These are phyloP conservation scores for Cyclopterus lumpus DNA, from an alignment of 2,797 vertebrate genomes.

Conservation along the genomic window DNA sequence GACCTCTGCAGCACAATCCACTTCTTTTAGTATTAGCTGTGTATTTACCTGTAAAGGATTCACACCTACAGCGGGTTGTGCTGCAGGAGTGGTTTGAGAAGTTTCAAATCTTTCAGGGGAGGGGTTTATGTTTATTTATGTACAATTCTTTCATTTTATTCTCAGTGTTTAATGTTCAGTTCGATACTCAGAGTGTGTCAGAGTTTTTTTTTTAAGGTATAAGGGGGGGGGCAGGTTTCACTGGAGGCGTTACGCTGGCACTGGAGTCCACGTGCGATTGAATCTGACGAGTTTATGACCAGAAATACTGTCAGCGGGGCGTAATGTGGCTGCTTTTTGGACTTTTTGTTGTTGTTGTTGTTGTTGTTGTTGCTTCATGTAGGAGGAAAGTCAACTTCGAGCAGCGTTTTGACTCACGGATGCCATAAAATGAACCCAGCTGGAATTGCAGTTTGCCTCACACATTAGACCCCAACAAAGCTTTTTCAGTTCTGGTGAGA, in stretches of 20 bases:
- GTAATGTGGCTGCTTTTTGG: background rate
- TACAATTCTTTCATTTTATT: background rate
- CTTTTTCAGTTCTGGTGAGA: background rate
- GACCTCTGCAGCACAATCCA: conserved; percentile 7
- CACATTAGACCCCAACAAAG: background rate
- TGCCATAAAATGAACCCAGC: background rate
- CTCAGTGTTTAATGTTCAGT: background rate
- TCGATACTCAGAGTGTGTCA: background rate
- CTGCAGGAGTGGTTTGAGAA: conserved; percentile 1
- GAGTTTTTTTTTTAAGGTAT: background rate
- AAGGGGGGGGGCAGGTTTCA: background rate
- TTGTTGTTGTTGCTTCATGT: too few species aligned
- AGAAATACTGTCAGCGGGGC: background rate
- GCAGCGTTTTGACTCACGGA: background rate
- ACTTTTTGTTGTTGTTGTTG: background rate
- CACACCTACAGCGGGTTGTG: background rate
- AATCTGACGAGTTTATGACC: background rate
- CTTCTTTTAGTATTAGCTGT: background rate
- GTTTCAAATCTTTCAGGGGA: background rate
- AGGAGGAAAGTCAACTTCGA: background rate
- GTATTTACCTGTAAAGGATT: background rate
- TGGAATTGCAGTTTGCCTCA: background rate
- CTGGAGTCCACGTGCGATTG: background rate
- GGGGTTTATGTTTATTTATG: background rate
- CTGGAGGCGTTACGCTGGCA: background rate